Evolutionary conservation across 2,797 vertebrate genomes (phyloP), one percentile per base, ranked within the genome.

Genomic region (Antrozous pallidus): DNA sequence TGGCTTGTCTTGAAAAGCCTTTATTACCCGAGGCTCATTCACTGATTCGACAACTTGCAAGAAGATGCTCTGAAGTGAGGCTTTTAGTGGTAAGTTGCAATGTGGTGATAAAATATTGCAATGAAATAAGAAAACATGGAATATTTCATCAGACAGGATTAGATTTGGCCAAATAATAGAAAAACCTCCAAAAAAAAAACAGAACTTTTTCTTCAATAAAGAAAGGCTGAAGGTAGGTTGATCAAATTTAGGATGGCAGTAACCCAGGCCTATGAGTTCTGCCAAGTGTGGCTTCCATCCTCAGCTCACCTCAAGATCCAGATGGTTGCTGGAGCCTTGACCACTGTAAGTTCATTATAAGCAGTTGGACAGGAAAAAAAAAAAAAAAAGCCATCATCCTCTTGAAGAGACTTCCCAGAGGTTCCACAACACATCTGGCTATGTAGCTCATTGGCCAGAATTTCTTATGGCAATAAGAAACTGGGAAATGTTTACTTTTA

Each of bases 1-100:
- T 99, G 96, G 99, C 99, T 75, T 99, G 99, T 94, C 98, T 99
- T 97, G 99, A 99, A 98, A 99, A 99, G 89, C 99, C 99, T 70
- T 97, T 99, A 79, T 96, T 99, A 67, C 99, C 99, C 91, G 99
- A 99, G 98, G 99, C 99, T 75, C 99, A 99, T 97, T 99, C 99
- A 31, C 98, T 99, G 95, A 99, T 99, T 97, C 98, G 99, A 96
- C 99, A 99, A 96, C 98, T 99, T 96, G 99, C 99, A n/a, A 98
- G 99, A 96, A 98, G 99, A 92, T 99, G 99, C 92, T 99, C 99
- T 40, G 98, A 99, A 98, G 98, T 99, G 51, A 98, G 99, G 95
- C 98, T 98, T 88, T 97, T 97, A 45, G 98, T 99, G 98, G 99
- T 99, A 98, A 98, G 98, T 91, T 31, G 38, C 47, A 80, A 67